Evolutionary conservation across 2,888 invertebrate genomes (phyloP), one percentile per base, ranked within the genome.

Genomic region (Drosophila anceps): DNA sequence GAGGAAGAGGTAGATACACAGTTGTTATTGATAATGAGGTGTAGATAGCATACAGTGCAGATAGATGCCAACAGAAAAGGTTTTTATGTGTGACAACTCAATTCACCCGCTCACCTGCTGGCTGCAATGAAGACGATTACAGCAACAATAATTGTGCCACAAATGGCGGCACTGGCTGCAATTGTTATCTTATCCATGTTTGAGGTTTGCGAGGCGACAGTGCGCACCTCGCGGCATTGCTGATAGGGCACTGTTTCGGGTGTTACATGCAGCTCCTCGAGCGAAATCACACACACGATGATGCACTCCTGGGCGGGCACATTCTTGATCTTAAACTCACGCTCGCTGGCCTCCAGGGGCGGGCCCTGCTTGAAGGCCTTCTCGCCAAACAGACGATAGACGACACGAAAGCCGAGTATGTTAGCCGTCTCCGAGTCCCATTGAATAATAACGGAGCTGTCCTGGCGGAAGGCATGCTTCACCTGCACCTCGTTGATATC

Each of bases 171-270:
- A 91, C 97, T 97, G 5, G 98, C 98, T 29, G 97, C 98, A 90
- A 98, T 98, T 60, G 98, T 98, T 90, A 98, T 97, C 93, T 98
- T 98, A 94, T 98, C 98, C 97, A 98, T 97, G 93, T 97, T 97
- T 64, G 97, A 96, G 60, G 97, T 96, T 53, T 96, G 96, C 20
- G 97, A 95, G 54, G 96, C 95, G 54, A 96, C 96, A 4, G 97
- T 98, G 74, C 98, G 95, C 65, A 98, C 96, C 93, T 98, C 98
- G 61, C 97, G 95, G 91, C 98, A 98, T 93, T 97, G 98, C 72
- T 95, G 94, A 93, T 96, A 96, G 55, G 97, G 97, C 73, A 97
- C 97, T 78, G 95, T 96, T 87, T 97, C 96, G 41, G 97, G 97
- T 64, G 96, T 96, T n/a, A 97, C 96, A 93, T 96, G 96, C 69